A percentile compares a stretch with the other conserved stretches of the same genome.
Evolutionary conservation across 1,140 invertebrate species (phyloP).

Genomic region (Drosophila grimshawi): DNA sequence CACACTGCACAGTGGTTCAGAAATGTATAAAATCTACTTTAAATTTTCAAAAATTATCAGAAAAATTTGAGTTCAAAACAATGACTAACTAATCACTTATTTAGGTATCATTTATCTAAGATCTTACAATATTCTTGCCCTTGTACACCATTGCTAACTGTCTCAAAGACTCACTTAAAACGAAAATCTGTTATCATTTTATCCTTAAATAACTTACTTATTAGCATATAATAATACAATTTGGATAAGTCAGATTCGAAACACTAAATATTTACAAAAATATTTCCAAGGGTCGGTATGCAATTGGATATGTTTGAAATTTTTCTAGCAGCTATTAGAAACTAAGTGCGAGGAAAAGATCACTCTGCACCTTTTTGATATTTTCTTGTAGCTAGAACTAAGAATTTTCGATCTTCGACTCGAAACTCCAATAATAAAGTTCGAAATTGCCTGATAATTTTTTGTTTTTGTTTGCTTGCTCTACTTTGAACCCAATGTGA

Average conservation of each 20-base stretch:
- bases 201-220: too few species aligned
- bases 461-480: slow-evolving; percentile 1
- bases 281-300: background rate
- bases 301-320: background rate
- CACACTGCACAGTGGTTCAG: slow-evolving; percentile 40
- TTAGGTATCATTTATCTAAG: too few species aligned
- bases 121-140: too few species aligned
- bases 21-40: background rate
- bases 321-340: background rate
- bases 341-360: background rate
- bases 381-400: background rate
- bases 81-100: too few species aligned
- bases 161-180: too few species aligned
- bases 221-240: background rate
- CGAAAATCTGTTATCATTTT: too few species aligned
- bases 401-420: background rate
- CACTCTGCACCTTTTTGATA: slow-evolving; percentile 2
- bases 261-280: background rate
- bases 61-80: too few species aligned
- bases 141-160: too few species aligned
- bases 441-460: background rate
- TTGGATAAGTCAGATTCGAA: background rate
- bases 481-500: slow-evolving; percentile 12
- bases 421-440: background rate
- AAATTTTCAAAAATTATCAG: too few species aligned